Evolutionary conservation across 1,140 invertebrate genomes (phyloP), one percentile per base, ranked within the genome.

Genomic region (Pteromalus puparum): DNA sequence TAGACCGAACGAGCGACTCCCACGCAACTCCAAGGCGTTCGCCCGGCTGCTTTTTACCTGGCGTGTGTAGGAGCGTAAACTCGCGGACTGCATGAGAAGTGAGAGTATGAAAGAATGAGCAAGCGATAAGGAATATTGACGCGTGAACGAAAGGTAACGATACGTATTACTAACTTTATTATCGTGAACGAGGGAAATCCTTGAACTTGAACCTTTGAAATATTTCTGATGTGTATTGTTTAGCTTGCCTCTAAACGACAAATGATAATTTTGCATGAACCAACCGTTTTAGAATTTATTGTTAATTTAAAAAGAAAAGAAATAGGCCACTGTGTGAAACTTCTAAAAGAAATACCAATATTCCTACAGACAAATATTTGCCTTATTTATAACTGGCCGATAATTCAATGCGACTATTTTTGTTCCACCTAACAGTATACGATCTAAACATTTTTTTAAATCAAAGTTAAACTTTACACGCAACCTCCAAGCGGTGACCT

Each of bases 1-100:
- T 82, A 73, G 81, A 82, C 76, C 81, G 61, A 79, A 79, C 53
- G 48, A 5, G 21, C 70, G 21, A 82, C 81, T 73, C 81, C 81
- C 81, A 82, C 81, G 72, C 81, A 21, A 61, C 21, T 61, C 53
- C 53, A 26, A 70, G 67, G 13, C 67, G 10, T 28, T 70, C 1
- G 0, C 7, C 5, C 67, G 67, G 9, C 24, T 12, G 24, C 26
- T 28, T 18, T 70, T 70, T 30, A 12, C 3, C 67, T 6, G 10
- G 26, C 67, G 9, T 70, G 53, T 61, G 21, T n/a, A 7, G 6
- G 1, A 61, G 53, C 21, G 53, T 61, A 61, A 48, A 61, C 21
- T 61, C 5, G 18, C 18, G 1, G 53, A 61, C 53, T n/a, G 53
- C 53, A 61, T 61, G 53, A 61, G 53, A 61, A 61, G 53, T n/a